Evolutionary conservation across 2,113 vertebrate genomes (phyloP).

Genomic region (Mirza zaza): DNA sequence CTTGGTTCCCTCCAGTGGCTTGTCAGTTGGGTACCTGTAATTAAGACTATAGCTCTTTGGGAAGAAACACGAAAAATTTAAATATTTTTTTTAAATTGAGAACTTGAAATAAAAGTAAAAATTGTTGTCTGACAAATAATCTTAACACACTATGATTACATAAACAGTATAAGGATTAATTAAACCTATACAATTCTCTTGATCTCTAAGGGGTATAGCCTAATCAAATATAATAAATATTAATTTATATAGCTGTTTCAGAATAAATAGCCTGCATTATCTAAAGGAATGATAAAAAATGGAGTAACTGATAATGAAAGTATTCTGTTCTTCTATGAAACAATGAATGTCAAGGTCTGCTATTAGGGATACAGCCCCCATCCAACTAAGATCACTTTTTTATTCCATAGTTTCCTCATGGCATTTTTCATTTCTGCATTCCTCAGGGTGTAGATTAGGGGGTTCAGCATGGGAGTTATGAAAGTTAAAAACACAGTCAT

Average conservation of each 20-base stretch:
- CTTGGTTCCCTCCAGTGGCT: background rate
- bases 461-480: slow-evolving; percentile 55
- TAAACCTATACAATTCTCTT: too few species aligned
- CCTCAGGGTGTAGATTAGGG: slow-evolving; percentile 59
- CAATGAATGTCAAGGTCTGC: background rate
- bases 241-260: too few species aligned
- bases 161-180: too few species aligned
- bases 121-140: too few species aligned
- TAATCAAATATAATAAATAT: too few species aligned
- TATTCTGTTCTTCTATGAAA: background rate
- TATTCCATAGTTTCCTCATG: slow-evolving; percentile 48
- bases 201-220: too few species aligned
- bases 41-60: background rate
- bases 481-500: slow-evolving; percentile 60
- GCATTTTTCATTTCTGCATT: background rate
- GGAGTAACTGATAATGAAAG: background rate
- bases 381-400: background rate
- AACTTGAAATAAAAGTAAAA: too few species aligned
- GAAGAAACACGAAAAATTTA: too few species aligned
- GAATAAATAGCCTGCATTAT: background rate
- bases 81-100: too few species aligned
- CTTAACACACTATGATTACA: too few species aligned
- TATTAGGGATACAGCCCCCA: background rate
- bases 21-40: too few species aligned
- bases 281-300: background rate